Evolutionary conservation across 23 tunicate genomes (phyloP).

Genomic region (Botrylloides violaceus): DNA sequence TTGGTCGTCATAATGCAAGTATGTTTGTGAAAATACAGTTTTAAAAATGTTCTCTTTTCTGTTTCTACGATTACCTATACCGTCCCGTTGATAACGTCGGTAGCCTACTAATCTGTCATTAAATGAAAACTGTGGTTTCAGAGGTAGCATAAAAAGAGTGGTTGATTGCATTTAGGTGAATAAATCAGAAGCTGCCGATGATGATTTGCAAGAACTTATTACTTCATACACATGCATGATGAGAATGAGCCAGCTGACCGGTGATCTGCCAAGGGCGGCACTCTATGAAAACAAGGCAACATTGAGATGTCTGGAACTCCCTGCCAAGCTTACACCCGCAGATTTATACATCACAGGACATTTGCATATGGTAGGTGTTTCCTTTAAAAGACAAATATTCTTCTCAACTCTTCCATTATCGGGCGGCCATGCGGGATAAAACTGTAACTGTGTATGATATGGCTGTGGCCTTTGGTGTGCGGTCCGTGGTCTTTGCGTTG

Average conservation of each 20-base stretch:
- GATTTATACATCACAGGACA: conserved; percentile 73
- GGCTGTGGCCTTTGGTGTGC: too few species aligned
- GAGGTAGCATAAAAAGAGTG: too few species aligned
- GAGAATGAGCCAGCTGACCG: conserved; percentile 49
- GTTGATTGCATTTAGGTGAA: conserved; percentile 41
- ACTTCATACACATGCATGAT: conserved; percentile 83
- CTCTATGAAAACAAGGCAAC: conserved; percentile 53
- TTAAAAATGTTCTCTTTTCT: too few species aligned
- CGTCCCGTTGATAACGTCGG: too few species aligned
- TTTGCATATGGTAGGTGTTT: conserved; percentile 62
- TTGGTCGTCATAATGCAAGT: conserved; percentile 69
- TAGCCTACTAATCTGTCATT: too few species aligned
- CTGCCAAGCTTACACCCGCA: conserved; percentile 31
- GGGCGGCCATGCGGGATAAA: too few species aligned
- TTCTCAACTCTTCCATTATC: too few species aligned
- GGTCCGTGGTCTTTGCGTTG: too few species aligned
- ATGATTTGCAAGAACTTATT: conserved; percentile 52
- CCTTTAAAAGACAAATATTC: too few species aligned
- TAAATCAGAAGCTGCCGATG: conserved; percentile 77
- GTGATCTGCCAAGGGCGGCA: conserved; percentile 39
- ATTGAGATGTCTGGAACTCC: conserved; percentile 42
- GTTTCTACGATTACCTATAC: too few species aligned
- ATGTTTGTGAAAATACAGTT: background rate
- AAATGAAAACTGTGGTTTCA: too few species aligned
- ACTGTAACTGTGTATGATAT: too few species aligned